Base-by-base conservation (phyloP, 2,113 vertebrate species). In the Craseonycteris thonglongyai region DNA sequence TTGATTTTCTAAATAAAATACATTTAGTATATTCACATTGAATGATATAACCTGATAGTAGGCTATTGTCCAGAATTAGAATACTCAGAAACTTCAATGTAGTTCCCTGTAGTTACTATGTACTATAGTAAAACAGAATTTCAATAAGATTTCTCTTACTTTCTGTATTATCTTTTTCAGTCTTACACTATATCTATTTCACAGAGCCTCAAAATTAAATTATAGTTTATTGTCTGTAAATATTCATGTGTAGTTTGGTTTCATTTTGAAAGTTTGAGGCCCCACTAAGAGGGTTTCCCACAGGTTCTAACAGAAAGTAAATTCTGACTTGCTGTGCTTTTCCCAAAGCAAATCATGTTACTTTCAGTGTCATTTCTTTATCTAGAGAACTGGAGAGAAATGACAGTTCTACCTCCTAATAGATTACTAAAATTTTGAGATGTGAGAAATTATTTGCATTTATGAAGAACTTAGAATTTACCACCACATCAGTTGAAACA, bases 391-490 rank as follows among this genome's bases (percentile, higher is more conserved):
- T 75, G 28, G 80, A 80, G 28, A 90, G 35, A 87, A 80, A 59
- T 82, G 24, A 56, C 30, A 65, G 58, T 65, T 61, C 47, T 84
- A 58, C 30, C 16, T 69, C 33, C 26, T 71, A 16, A 58, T 28
- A 90, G 35, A 91, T 42, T 56, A 38, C 18, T 71, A 21, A 87
- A 87, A 71, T 84, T 76, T 45, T 87, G 92, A 96, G 30, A 83
- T 42, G 40, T 79, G 63, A 93, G 83, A 91, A 78, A 80, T 91
- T 24, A 92, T 71, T 93, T 93, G 74, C 65, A 40, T 84, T 93
- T 97, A 40, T 47, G 92, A 59, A 86, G 30, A 33, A 35, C 14
- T 56, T 69, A 80, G 61, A 93, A 68, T 63, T 90, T 58, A 74
- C 59, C 38, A 93, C 90, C 72, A 54, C 88, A 69, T 87, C 93